Conservation (phyloP, 2,888 invertebrate genomes). For the Rhaphigaster nebulosa region DNA sequence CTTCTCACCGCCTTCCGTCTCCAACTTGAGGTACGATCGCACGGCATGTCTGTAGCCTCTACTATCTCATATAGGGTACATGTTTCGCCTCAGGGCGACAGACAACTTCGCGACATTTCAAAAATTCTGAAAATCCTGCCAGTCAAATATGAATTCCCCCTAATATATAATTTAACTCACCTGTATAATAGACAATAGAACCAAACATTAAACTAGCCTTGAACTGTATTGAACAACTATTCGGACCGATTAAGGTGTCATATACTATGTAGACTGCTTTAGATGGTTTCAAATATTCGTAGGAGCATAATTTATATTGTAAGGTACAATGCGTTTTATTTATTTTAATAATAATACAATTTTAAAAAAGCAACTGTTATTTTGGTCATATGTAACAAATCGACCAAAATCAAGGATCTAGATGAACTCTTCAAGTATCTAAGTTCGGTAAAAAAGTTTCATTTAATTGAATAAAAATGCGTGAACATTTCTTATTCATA, state of each 20-base stretch:
- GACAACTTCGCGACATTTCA: not conserved
- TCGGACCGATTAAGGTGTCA: not conserved
- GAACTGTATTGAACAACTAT: not conserved
- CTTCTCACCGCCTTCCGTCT: not conserved
- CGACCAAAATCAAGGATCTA: too few relatives aligned
- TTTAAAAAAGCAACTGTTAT: too few relatives aligned
- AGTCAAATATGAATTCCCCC: not conserved
- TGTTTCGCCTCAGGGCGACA: not conserved
- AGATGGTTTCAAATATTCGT: too few relatives aligned
- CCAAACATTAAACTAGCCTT: not conserved
- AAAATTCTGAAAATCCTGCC: not conserved
- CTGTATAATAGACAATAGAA: not conserved
- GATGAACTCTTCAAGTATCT: too few relatives aligned
- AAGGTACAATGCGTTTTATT: too few relatives aligned
- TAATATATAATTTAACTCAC: not conserved
- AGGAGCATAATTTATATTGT: too few relatives aligned
- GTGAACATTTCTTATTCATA: too few relatives aligned
- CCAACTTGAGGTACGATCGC: constrained; percentile 11
- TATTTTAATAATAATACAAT: too few relatives aligned
- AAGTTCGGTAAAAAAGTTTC: too few relatives aligned
- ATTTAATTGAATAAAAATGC: too few relatives aligned
- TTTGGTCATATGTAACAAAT: too few relatives aligned
- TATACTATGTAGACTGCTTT: too few relatives aligned
- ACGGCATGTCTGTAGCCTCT: constrained; percentile 19
- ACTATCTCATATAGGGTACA: not conserved